Evolutionary conservation across 1,140 invertebrate genomes (phyloP), one percentile per base, ranked within the genome.

Genomic region (Drosophila aff.): DNA sequence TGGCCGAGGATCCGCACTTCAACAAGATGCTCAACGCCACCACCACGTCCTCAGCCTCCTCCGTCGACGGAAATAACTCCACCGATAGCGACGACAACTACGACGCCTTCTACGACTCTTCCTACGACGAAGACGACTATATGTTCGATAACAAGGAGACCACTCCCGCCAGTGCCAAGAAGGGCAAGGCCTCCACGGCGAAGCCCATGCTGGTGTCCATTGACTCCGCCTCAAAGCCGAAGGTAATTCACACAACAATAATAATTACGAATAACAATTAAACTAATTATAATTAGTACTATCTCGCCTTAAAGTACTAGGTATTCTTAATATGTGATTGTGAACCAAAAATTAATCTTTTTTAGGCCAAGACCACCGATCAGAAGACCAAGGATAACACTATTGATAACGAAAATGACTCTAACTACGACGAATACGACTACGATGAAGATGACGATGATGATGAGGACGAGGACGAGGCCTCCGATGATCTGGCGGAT

Each of bases 1-100:
- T 93, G 38, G 82, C 87, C 21, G 82, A 92, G 28, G 92, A 93
- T 91, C 85, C 81, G 21, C 86, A 91, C 36, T 92, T 86, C 44
- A 92, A 92, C 50, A 90, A 92, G 77, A 84, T 92, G 77, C 72
- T 93, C 11, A 79, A 81, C 26, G 44, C 28, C 31, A 9, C 57
- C 38, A 85, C 69, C 18, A 40, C 16, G 49, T 28, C 49, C 28
- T 31, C 11, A 16, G 10, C 16, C 21, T 2, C 33, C 8, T 6
- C 33, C 10, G 38, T 66, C 52, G 60, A 26, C 26, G 40, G 33
- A 6, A 89, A 78, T 67, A 85, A 82, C 18, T 33, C 46, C 62
- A 86, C 40, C 60, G 77, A 50, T 33, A 81, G 67, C 58, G 86
- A 92, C 6, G 75, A 77, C 13, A 76, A 76, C 59, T 69, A 91